Evolutionary conservation across 2,113 vertebrate species (phyloP), one percentile per base, ranked within the genome.

Genomic region (Odobenus rosmarus): DNA sequence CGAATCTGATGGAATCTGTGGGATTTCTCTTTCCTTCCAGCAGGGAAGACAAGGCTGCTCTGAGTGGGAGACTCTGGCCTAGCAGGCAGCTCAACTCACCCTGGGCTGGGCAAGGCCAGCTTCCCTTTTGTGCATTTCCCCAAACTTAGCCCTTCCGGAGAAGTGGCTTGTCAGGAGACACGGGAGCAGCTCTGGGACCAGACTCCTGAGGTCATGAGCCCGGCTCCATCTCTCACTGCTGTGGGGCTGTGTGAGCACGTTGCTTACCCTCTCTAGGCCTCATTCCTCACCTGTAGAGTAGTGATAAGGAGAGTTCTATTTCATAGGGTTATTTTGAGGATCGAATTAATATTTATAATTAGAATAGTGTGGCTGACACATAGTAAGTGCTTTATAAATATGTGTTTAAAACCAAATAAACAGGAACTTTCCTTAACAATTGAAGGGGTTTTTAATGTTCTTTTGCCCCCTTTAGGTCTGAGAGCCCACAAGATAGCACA

Each of bases 321-420:
- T 55, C 61, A 51, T 10, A 31, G 55, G 31, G 69, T 59, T 53
- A 53, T 74, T 79, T 36, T 79, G 61, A 82, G 3, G 23, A 19
- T 16, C 36, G 18, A 46, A 64, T 77, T 49, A 55, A 59, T 80
- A 83, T 67, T 59, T 55, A 51, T 33, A 26, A 55, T 61, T 46
- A 53, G 36, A 91, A 79, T 1, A 62, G 26, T 7, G 15, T 42
- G 36, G 49, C 62, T 72, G 49, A 21, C 57, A 67, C 51, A 24
- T 15, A 88, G 42, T 14, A 55, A 74, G 74, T 67, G 49, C 36
- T 80, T 72, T 31, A 7, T 53, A 61, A 88, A 23, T 55, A 24
- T 51, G 1, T 69, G 55, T 19, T 96, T 94, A 84, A 57, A 84
- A 71, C 31, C 42, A 85, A 71, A n/a, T 36, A 85, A 72, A 23